Percentiles rank a stretch among this genome's conserved stretches.
Conservation (phyloP, 2,797 vertebrate genomes). For the Semotilus atromaculatus region DNA sequence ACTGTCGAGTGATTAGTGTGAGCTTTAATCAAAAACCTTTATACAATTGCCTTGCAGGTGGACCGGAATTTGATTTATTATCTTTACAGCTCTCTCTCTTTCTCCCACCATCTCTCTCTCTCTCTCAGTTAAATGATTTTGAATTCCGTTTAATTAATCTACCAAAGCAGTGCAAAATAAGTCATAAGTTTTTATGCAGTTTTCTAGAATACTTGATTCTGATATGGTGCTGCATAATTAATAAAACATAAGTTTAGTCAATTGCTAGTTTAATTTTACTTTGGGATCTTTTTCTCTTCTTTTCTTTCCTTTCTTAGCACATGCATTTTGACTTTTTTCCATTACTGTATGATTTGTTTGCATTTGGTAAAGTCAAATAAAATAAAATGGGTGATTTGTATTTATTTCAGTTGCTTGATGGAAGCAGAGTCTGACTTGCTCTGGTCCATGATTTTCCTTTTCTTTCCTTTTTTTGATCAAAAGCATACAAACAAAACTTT, state of each 20-base stretch:
- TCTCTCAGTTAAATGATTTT: not conserved
- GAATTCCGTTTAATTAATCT: not conserved
- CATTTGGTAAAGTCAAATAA: not conserved
- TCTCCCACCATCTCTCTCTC: not conserved
- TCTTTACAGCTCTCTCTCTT: not conserved
- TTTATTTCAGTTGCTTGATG: not conserved
- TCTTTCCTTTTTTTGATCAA: not conserved
- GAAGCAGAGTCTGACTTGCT: not conserved
- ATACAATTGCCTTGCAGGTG: conserved; percentile 47
- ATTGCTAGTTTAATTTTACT: not conserved
- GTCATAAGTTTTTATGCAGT: not conserved
- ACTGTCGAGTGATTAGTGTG: conserved; percentile 44
- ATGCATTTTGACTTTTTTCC: not conserved
- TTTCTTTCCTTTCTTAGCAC: not conserved
- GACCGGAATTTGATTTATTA: conserved; percentile 55
- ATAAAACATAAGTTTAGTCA: not conserved
- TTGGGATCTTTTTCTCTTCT: not conserved
- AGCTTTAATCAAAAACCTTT: conserved; percentile 54
- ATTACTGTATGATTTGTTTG: not conserved
- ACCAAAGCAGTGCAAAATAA: not conserved
- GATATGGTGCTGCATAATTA: not conserved
- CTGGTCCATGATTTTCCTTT: not conserved
- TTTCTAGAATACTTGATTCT: not conserved
- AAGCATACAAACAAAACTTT: not conserved
- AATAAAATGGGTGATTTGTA: not conserved